These are phyloP conservation scores for Bombus waltoni DNA, from an alignment of 1,140 invertebrate genomes.

Conservation along the genomic window DNA sequence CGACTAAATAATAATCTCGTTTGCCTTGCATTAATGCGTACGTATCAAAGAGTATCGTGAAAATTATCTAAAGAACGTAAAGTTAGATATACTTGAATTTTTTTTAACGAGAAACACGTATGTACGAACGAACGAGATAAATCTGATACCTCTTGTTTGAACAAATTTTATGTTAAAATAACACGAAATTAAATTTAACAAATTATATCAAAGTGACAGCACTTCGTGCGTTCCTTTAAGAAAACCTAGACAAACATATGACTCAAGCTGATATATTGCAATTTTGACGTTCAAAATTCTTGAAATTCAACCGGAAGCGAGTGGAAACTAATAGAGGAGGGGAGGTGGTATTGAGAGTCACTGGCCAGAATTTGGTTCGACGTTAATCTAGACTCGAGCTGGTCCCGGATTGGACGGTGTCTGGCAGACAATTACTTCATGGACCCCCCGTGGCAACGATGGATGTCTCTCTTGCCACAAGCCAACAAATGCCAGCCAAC, in stretches of 20 bases:
- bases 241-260: not conserved
- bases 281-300: not conserved
- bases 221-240: not conserved
- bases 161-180: too few species aligned
- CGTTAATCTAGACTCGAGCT: constrained; percentile 67
- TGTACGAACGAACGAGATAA: too few species aligned
- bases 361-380: constrained; percentile 72
- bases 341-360: constrained; percentile 68
- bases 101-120: too few species aligned
- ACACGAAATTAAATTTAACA: too few species aligned
- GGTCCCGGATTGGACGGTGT: constrained; percentile 71
- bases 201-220: not conserved
- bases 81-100: too few species aligned
- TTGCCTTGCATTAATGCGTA: too few species aligned
- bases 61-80: too few species aligned
- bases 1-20: too few species aligned
- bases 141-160: too few species aligned
- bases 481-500: constrained; percentile 64
- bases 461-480: constrained; percentile 77
- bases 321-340: not conserved
- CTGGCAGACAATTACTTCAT: constrained; percentile 78
- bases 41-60: too few species aligned
- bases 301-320: not conserved
- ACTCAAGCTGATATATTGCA: not conserved
- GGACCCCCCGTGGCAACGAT: constrained; percentile 78